phyloP scores from a whole-genome alignment of 1,140 invertebrate genomes.

The Neoseiulus cucumeris region DNA sequence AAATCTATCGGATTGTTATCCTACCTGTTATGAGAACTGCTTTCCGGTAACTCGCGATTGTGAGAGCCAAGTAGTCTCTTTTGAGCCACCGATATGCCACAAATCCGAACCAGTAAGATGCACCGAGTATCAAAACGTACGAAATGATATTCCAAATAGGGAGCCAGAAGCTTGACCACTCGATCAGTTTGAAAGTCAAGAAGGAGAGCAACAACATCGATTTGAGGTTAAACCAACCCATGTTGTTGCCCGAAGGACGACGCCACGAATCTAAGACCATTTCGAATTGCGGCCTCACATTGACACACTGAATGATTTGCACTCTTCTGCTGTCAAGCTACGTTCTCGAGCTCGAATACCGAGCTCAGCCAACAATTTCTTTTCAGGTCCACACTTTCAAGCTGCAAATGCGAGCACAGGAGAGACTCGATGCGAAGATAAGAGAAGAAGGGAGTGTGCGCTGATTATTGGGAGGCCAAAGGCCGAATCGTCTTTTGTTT shows the following conservation, averaged over 20 bases:
- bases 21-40: not conserved
- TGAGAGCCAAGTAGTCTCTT: not conserved
- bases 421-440: too few relatives aligned
- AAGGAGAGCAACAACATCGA: not conserved
- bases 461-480: too few relatives aligned
- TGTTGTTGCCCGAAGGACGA: not conserved
- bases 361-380: too few relatives aligned
- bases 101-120: not conserved
- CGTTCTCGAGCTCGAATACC: too few relatives aligned
- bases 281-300: not conserved
- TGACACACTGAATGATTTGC: not conserved
- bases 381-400: too few relatives aligned
- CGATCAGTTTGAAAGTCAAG: not conserved
- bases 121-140: not conserved
- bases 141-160: not conserved
- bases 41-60: not conserved
- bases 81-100: not conserved
- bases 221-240: not conserved
- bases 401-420: too few relatives aligned
- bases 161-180: not conserved
- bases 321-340: not conserved
- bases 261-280: constrained; percentile 8
- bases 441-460: too few relatives aligned
- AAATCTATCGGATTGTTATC: not conserved
- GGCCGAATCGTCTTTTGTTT: too few relatives aligned